A percentile compares a stretch with the other conserved stretches of the same genome.
Evolutionary conservation across 2,797 vertebrate genomes (phyloP).

Genomic region (Carcharodon carcharias): DNA sequence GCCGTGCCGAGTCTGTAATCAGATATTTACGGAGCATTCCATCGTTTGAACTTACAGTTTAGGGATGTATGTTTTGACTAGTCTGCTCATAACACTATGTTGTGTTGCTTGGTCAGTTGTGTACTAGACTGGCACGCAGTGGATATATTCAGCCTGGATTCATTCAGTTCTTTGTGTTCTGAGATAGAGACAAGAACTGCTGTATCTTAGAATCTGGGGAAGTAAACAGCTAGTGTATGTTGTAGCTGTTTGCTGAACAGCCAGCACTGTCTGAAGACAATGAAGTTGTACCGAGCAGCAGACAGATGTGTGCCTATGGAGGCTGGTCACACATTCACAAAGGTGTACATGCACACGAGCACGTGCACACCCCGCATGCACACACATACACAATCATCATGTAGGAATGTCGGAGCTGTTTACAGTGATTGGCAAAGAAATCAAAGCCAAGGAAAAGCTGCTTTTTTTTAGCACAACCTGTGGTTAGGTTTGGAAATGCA

Average conservation of each 20-base stretch:
- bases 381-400: not conserved
- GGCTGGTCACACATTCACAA: not conserved
- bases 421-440: not conserved
- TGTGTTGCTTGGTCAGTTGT: not conserved
- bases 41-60: not conserved
- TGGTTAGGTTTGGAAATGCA: not conserved
- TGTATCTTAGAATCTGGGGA: not conserved
- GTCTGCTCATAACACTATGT: constrained; percentile 15
- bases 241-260: not conserved
- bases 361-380: not conserved
- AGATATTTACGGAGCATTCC: constrained; percentile 19
- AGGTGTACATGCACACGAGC: too few relatives aligned
- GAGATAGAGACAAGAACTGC: not conserved
- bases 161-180: not conserved
- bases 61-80: constrained; percentile 29
- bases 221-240: not conserved
- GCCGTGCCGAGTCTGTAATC: not conserved
- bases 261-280: not conserved
- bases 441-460: not conserved
- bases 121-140: too few relatives aligned
- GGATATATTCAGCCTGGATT: not conserved
- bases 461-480: not conserved
- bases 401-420: not conserved
- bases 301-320: not conserved
- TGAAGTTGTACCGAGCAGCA: not conserved